Evolutionary conservation across 2,113 vertebrate genomes (phyloP).

Genomic region (Rhabdornis inornatus): DNA sequence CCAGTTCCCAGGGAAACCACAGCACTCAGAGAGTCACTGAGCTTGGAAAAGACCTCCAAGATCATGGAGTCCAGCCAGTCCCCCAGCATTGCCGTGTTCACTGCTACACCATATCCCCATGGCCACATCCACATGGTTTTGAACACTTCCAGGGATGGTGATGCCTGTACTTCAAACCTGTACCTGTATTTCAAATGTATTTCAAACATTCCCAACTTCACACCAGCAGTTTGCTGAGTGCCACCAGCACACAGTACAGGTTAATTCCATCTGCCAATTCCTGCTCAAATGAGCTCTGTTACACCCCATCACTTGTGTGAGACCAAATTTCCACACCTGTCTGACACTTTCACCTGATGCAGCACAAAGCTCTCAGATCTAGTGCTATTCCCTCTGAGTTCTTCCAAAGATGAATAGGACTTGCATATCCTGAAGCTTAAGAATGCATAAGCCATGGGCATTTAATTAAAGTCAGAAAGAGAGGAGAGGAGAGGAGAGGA

Average conservation of each 20-base stretch:
- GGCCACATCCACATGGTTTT: neutral
- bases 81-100: neutral
- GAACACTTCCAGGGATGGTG: neutral
- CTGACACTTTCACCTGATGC: neutral
- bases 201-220: neutral
- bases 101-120: neutral
- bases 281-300: neutral
- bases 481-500: no score
- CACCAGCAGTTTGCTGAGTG: neutral
- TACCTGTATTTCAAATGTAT: no score
- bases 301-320: neutral
- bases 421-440: neutral
- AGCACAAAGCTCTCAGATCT: neutral
- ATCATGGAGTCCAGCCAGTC: neutral
- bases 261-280: neutral
- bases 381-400: neutral
- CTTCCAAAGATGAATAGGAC: neutral
- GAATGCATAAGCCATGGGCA: rapidly evolving
- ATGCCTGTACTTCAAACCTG: no score
- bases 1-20: neutral
- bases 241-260: neutral
- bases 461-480: neutral
- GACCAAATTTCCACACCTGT: neutral
- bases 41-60: neutral
- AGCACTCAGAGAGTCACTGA: neutral